A percentile compares a stretch with the other conserved stretches of the same genome.
Evolutionary conservation across 1,140 invertebrate species (phyloP).

Genomic region (Bombus turneri): DNA sequence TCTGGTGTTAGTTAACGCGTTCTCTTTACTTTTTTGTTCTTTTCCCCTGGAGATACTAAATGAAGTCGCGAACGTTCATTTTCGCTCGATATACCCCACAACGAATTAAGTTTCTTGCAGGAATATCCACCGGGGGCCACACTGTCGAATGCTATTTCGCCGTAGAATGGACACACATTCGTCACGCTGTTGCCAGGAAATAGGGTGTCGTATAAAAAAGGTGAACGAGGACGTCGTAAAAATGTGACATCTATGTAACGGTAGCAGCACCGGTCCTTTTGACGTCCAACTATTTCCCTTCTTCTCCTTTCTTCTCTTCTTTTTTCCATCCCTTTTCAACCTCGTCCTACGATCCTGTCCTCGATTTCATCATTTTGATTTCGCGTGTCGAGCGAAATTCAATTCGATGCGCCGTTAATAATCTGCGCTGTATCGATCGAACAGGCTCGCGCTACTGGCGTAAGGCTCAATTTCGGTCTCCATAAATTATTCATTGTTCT

Average conservation of each 20-base stretch:
- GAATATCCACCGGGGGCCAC: not conserved
- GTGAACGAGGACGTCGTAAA: conserved; percentile 16
- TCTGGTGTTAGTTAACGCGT: not conserved
- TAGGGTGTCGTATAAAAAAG: conserved; percentile 20
- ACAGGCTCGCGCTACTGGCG: not conserved
- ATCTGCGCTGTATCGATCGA: conserved; percentile 29
- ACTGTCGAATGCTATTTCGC: not conserved
- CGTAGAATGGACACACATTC: conserved; percentile 30
- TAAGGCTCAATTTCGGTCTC: conserved; percentile 50
- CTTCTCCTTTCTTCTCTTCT: not conserved
- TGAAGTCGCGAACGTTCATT: not conserved
- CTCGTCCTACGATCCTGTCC: not conserved
- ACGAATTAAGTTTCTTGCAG: not conserved
- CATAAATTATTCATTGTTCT: conserved; percentile 55
- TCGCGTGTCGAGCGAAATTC: not conserved
- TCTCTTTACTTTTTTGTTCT: not conserved
- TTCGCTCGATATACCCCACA: not conserved
- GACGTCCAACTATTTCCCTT: not conserved
- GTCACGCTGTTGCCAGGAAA: conserved; percentile 29
- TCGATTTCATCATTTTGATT: not conserved
- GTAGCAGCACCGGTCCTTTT: not conserved
- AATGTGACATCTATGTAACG: conserved; percentile 27
- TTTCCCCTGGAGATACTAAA: not conserved
- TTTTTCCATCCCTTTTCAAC: too few relatives aligned
- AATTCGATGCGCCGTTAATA: conserved; percentile 40